phyloP scores from a whole-genome alignment of 1,140 invertebrate species.

The Drosophila equinoxialis region DNA sequence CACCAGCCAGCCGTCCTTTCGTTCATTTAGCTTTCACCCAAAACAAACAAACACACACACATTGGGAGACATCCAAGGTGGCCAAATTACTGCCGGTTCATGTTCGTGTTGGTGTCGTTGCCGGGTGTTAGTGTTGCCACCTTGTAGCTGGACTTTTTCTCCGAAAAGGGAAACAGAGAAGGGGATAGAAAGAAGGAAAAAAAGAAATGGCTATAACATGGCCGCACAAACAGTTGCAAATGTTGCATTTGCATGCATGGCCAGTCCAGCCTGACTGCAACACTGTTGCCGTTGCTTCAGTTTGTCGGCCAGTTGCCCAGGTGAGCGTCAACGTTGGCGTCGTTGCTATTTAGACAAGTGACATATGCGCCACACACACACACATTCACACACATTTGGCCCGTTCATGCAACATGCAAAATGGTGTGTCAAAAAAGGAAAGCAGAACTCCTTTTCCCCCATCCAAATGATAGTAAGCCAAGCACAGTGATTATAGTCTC shows the following conservation, averaged over 20 bases:
- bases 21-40: constrained; percentile 43
- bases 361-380: constrained; percentile 60
- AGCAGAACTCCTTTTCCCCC: constrained; percentile 43
- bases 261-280: constrained; percentile 50
- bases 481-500: constrained; percentile 12
- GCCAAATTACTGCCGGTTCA: constrained; percentile 74
- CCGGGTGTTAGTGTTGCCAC: constrained; percentile 74
- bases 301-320: constrained; percentile 38
- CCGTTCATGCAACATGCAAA: constrained; percentile 69
- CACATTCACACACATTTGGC: constrained; percentile 19
- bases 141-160: constrained; percentile 47
- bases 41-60: constrained; percentile 51
- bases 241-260: constrained; percentile 80
- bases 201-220: constrained; percentile 39
- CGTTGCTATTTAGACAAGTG: constrained; percentile 76
- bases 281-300: constrained; percentile 7
- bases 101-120: constrained; percentile 39
- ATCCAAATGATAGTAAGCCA: constrained; percentile 18
- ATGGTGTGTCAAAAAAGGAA: constrained; percentile 72
- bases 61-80: constrained; percentile 52
- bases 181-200: constrained; percentile 27
- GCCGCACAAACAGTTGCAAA: constrained; percentile 74
- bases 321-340: constrained; percentile 53
- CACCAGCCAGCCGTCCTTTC: constrained; percentile 24
- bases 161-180: constrained; percentile 11